A percentile compares a stretch with the other conserved stretches of the same genome.
Conservation (phyloP, 2,797 vertebrate species). For the Propithecus deckenii region DNA sequence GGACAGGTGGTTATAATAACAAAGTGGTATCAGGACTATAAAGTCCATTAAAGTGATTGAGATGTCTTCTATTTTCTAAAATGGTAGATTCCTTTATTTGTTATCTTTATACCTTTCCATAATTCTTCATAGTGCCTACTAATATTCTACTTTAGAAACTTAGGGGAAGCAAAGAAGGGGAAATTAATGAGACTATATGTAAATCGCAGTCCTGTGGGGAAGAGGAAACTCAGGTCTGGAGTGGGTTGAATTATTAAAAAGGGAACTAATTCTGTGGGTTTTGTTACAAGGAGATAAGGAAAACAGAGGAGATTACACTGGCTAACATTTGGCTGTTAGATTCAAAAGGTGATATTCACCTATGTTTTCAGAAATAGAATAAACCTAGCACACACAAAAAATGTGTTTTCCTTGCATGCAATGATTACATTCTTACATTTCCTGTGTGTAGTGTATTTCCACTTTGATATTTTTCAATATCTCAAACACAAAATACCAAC, state of each 20-base stretch:
- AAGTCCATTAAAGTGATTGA: background rate
- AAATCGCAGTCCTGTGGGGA: background rate
- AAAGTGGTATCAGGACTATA: background rate
- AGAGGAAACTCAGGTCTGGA: background rate
- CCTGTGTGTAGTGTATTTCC: accelerated
- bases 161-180: background rate
- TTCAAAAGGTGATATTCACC: background rate
- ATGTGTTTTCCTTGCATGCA: background rate
- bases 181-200: background rate
- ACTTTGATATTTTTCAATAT: background rate
- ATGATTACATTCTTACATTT: background rate
- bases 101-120: background rate
- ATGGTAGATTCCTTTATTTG: background rate
- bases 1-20: background rate
- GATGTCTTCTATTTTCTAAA: background rate
- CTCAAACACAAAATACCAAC: background rate
- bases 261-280: background rate
- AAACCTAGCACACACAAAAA: background rate
- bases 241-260: background rate
- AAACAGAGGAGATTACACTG: background rate
- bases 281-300: background rate
- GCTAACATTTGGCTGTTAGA: background rate
- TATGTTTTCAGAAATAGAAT: background rate
- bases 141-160: background rate
- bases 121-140: background rate